phyloP scores from a whole-genome alignment of 2,888 invertebrate genomes.

The Callosobruchus maculatus region DNA sequence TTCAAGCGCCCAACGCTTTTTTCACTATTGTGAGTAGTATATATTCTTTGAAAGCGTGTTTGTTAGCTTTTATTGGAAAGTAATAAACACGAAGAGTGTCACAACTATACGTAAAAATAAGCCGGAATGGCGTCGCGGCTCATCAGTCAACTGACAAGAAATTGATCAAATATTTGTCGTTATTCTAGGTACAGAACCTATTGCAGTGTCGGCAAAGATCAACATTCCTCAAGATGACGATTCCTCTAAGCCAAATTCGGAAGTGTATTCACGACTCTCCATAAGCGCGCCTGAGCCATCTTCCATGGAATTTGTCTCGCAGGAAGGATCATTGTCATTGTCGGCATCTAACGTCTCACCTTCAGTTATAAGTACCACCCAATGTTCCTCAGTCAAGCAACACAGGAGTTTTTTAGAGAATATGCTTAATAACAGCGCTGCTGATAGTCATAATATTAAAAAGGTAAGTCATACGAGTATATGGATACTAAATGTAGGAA shows the following conservation, averaged over 20 bases:
- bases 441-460: background rate
- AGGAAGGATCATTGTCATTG: slow-evolving; percentile 39
- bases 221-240: slow-evolving; percentile 45
- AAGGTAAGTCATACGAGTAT: background rate
- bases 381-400: slow-evolving; percentile 54
- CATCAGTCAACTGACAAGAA: too few species aligned
- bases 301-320: slow-evolving; percentile 41
- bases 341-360: slow-evolving; percentile 42
- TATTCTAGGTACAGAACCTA: slow-evolving; percentile 34
- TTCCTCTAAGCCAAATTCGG: slow-evolving; percentile 9
- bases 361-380: slow-evolving; percentile 43
- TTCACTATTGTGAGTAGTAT: too few species aligned
- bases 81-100: too few species aligned
- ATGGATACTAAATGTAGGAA: too few species aligned
- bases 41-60: too few species aligned
- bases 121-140: too few species aligned
- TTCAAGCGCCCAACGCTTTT: too few species aligned
- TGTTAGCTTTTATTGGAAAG: too few species aligned
- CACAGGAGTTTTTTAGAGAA: slow-evolving; percentile 54
- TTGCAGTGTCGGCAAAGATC: slow-evolving; percentile 60
- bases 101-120: too few species aligned
- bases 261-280: slow-evolving; percentile 44
- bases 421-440: slow-evolving; percentile 36
- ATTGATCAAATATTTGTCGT: too few species aligned
- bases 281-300: slow-evolving; percentile 63